Conservation (phyloP, 1,140 invertebrate species). For the Leptinotarsa texana region DNA sequence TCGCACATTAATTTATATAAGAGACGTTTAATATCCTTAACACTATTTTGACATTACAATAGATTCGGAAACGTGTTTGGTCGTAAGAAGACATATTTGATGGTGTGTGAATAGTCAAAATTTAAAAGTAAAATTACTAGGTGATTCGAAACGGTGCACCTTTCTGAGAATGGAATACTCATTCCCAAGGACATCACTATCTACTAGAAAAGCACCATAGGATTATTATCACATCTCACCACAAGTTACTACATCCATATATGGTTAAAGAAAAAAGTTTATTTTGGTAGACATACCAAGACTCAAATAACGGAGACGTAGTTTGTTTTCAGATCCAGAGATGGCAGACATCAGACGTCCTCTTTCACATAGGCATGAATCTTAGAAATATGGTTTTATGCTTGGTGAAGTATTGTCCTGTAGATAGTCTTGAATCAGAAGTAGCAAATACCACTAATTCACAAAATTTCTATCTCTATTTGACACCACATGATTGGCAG, state of each 20-base stretch:
- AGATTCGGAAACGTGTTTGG: conserved; percentile 24
- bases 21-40: conserved; percentile 27
- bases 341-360: conserved; percentile 6
- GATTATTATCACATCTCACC: conserved; percentile 43
- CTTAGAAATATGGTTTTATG: conserved; percentile 25
- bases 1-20: conserved; percentile 27
- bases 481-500: conserved; percentile 54
- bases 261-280: conserved; percentile 27
- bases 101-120: conserved; percentile 18
- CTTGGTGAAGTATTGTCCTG: conserved; percentile 37
- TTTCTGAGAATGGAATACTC: conserved; percentile 21
- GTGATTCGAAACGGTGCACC: conserved; percentile 24
- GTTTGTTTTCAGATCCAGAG: conserved; percentile 4
- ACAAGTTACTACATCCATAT: conserved; percentile 37
- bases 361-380: conserved; percentile 18
- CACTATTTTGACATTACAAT: conserved; percentile 25
- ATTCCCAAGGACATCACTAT: conserved; percentile 30
- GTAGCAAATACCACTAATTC: conserved; percentile 42
- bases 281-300: conserved; percentile 21
- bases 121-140: conserved; percentile 18
- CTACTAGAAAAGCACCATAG: conserved; percentile 42
- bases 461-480: conserved; percentile 51
- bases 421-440: conserved; percentile 34
- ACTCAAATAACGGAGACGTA: conserved; percentile 27
- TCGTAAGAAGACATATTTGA: conserved; percentile 23